Conservation (phyloP, 2,888 invertebrate species). For the Pollenia amentaria region DNA sequence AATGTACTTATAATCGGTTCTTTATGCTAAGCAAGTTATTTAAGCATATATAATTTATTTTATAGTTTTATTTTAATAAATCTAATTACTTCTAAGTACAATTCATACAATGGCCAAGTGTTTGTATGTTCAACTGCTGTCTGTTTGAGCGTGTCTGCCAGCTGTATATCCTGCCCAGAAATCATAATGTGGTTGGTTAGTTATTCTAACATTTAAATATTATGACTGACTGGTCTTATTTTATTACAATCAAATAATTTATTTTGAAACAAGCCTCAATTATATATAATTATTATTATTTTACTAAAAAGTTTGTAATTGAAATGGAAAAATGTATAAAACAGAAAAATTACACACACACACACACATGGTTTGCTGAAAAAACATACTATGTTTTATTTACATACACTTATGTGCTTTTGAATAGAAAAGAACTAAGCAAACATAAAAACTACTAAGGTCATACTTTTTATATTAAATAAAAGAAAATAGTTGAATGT, state of each 20-base stretch:
- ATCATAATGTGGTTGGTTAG: slow-evolving; percentile 45
- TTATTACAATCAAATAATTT: slow-evolving; percentile 61
- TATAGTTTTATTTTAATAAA: slow-evolving; percentile 25
- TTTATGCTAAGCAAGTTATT: slow-evolving; percentile 18
- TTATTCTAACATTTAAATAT: slow-evolving; percentile 65
- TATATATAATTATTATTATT: slow-evolving; percentile 65
- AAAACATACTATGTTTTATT: neutral
- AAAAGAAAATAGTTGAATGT: slow-evolving; percentile 6
- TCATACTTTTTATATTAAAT: slow-evolving; percentile 31
- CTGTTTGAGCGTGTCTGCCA: slow-evolving; percentile 14
- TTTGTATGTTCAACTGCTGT: slow-evolving; percentile 13
- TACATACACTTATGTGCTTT: neutral
- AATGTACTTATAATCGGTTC: neutral
- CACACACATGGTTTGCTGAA: slow-evolving; percentile 17
- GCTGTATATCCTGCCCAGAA: slow-evolving; percentile 13
- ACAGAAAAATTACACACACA: slow-evolving; percentile 16
- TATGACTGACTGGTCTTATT: slow-evolving; percentile 67
- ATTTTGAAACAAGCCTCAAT: slow-evolving; percentile 65
- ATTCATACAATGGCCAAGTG: slow-evolving; percentile 25
- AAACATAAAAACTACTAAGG: slow-evolving; percentile 55
- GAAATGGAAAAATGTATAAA: slow-evolving; percentile 6
- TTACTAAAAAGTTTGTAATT: slow-evolving; percentile 59
- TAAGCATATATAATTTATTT: slow-evolving; percentile 34
- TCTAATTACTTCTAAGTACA: slow-evolving; percentile 63
- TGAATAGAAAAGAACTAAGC: slow-evolving; percentile 24